Evolutionary conservation across 2,113 vertebrate genomes (phyloP).

Genomic region (Xiphophorus hellerii): DNA sequence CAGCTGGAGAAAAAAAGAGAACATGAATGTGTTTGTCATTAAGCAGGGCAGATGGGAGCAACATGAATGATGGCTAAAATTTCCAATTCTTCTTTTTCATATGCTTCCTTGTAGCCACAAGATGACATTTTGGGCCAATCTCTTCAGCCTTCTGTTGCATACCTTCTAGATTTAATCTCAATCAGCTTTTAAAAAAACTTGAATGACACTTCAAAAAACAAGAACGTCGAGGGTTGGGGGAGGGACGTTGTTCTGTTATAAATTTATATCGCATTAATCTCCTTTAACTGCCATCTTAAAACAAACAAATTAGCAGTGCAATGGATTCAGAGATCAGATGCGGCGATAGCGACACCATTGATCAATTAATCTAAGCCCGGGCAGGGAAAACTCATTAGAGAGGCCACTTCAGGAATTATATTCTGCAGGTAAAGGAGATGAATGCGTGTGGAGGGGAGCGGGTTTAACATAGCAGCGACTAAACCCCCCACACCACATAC

Average conservation of each 20-base stretch:
- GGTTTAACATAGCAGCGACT: slow-evolving; percentile 53
- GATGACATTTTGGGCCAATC: neutral
- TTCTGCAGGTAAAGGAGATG: slow-evolving; percentile 61
- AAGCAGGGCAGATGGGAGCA: neutral
- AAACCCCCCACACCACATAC: slow-evolving; percentile 49
- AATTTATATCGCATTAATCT: slow-evolving; percentile 77
- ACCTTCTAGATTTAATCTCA: neutral
- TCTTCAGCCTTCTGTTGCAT: neutral
- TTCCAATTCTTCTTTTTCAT: neutral
- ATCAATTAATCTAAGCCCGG: slow-evolving; percentile 79
- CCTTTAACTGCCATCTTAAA: slow-evolving; percentile 76
- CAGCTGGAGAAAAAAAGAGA: slow-evolving; percentile 3
- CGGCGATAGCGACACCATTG: slow-evolving; percentile 70
- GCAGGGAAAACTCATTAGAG: slow-evolving; percentile 80
- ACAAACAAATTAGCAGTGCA: slow-evolving; percentile 83
- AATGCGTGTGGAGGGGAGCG: slow-evolving; percentile 7
- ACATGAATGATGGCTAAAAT: slow-evolving; percentile 2
- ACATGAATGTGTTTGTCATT: neutral
- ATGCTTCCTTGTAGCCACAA: neutral
- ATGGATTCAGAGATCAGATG: slow-evolving; percentile 76
- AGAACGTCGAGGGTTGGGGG: neutral
- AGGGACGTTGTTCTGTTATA: slow-evolving; percentile 22
- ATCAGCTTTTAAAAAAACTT: slow-evolving; percentile 2
- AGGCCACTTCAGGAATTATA: slow-evolving; percentile 71
- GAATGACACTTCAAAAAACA: slow-evolving; percentile 18